Evolutionary conservation across 2,113 vertebrate species (phyloP).

Genomic region (Rafetus swinhoei): DNA sequence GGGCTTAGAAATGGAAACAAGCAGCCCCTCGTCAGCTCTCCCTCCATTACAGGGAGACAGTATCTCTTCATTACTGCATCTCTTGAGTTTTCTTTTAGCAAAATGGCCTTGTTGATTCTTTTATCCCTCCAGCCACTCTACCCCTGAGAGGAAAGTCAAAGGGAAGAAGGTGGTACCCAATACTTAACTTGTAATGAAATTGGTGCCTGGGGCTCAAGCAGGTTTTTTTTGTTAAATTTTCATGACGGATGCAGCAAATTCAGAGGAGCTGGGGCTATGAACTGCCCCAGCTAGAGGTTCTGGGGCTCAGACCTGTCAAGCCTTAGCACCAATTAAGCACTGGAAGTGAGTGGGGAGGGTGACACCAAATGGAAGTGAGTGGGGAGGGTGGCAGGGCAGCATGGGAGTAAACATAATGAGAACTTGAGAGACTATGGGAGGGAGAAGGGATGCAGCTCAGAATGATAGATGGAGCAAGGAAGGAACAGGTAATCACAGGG

Average conservation of each 20-base stretch:
- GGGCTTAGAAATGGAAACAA: background rate
- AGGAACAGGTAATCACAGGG: background rate
- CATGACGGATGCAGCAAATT: no score
- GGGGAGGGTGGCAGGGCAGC: background rate
- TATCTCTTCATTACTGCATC: background rate
- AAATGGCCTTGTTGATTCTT: background rate
- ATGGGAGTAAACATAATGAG: background rate
- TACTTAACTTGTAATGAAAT: no score
- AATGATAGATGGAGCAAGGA: background rate
- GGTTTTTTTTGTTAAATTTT: no score
- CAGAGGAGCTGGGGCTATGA: no score
- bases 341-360: background rate
- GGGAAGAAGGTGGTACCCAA: accelerated
- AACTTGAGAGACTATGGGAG: background rate
- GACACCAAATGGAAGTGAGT: background rate
- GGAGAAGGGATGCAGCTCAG: background rate
- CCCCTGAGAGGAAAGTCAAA: background rate
- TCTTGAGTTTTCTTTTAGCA: background rate
- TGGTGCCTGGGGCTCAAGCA: no score
- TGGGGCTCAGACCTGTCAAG: no score
- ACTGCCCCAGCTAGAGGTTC: no score
- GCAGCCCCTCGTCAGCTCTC: background rate
- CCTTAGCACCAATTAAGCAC: no score
- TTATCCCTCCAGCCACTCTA: background rate
- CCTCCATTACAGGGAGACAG: background rate